Conservation (phyloP, 92 coral and sea anemone species). For the Pocillopora grandis region DNA sequence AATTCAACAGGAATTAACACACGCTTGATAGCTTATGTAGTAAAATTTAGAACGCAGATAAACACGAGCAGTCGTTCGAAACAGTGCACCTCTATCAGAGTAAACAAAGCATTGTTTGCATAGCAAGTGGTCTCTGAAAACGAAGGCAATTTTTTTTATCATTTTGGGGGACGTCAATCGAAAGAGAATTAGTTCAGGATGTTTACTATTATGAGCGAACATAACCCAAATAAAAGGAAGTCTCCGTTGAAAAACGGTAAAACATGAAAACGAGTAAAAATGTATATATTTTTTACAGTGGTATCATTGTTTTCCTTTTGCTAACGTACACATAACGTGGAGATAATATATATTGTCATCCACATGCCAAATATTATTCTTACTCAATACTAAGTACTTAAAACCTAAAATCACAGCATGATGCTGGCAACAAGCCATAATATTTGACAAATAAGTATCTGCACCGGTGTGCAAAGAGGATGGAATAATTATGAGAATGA, state of each 20-base stretch:
- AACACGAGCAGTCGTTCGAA: background rate
- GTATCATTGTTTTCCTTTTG: background rate
- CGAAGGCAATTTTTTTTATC: background rate
- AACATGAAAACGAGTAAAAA: no score
- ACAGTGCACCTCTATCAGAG: background rate
- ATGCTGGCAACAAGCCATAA: constrained; percentile 3
- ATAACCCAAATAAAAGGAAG: background rate
- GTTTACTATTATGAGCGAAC: background rate
- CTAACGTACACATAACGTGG: background rate
- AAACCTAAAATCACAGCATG: background rate
- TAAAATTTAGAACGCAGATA: background rate
- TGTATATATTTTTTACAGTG: background rate
- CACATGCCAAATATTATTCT: background rate
- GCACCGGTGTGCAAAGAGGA: background rate
- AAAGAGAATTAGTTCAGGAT: background rate
- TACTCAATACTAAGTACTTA: background rate
- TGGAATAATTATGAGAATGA: background rate
- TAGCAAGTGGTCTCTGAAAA: background rate
- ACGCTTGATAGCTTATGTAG: no score
- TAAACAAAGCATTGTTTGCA: constrained; percentile 6
- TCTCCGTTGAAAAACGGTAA: background rate
- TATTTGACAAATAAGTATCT: constrained; percentile 2
- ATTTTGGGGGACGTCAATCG: background rate
- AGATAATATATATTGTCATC: background rate
- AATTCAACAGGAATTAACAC: no score